Evolutionary conservation across 2,888 invertebrate species (phyloP), one percentile per base, ranked within the genome.

Genomic region (Leptinotarsa tumamoca): DNA sequence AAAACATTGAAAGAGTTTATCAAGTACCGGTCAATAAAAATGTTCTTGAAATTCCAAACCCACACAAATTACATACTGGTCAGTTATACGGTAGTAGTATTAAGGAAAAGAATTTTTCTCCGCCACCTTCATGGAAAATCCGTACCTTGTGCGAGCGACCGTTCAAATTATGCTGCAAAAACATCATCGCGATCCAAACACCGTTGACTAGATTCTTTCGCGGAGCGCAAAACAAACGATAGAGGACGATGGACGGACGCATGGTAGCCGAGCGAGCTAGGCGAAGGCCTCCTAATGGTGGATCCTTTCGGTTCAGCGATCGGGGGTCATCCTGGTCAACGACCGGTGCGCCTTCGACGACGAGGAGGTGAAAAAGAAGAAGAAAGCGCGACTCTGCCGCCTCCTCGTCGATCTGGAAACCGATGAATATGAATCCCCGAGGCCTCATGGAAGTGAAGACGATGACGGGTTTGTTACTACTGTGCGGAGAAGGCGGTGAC

Each of bases 291-390:
- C 27, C 21, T 15, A 50, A 54, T 54, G 77, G 73, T 76, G 79
- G 82, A 81, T 77, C 79, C 81, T 81, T 81, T 80, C 82, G 83
- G 84, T 84, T 84, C 84, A 84, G 82, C 84, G 84, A 78, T 84
- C 83, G 83, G 84, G 83, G 84, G 82, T 83, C 83, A 80, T 70
- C 74, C 79, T 83, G 84, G 84, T 84, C 84, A 83, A 83, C 83
- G 84, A 84, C 84, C 84, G 81, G 54, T 49, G 67, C 66, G 52
- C 54, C 43, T 52, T 15, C 67, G 18, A n/a, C 54, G 18, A 18
- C 18, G 56, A 43, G 43, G 43, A 43, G 43, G 10, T 43, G 10
- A 43, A 43, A 10, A 43, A 52, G 61, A 27, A 73, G 68, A 49
- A 50, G 67, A 14, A 51, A 7, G 7, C 33, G 33, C 50, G 23